Evolutionary conservation across 2,888 invertebrate genomes (phyloP).

Genomic region (Orthonychiurus folsomi): DNA sequence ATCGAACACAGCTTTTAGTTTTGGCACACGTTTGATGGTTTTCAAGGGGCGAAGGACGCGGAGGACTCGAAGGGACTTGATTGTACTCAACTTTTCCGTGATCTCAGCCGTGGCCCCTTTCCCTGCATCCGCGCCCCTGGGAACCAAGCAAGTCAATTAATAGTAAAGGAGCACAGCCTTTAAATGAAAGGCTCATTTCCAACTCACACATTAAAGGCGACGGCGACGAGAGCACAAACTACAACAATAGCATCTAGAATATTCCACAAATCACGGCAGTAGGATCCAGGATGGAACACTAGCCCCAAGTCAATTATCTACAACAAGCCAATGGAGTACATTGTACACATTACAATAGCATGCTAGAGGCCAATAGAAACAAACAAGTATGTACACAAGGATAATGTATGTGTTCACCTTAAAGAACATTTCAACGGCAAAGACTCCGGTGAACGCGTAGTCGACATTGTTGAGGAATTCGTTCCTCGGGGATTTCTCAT

Average conservation of each 20-base stretch:
- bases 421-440: conserved; percentile 7
- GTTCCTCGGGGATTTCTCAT: background rate
- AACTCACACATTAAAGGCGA: background rate
- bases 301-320: conserved; percentile 7
- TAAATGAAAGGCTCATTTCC: no score
- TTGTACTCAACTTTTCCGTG: background rate
- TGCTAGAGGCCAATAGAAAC: background rate
- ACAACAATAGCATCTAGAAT: conserved; percentile 10
- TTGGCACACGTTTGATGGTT: conserved; percentile 5
- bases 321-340: background rate
- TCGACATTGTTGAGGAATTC: conserved; percentile 5
- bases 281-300: conserved; percentile 5
- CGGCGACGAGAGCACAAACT: conserved; percentile 5
- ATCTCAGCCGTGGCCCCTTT: background rate
- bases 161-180: no score
- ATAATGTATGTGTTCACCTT: no score
- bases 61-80: background rate
- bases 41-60: conserved; percentile 5
- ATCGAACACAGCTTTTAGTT: conserved; percentile 49
- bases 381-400: no score
- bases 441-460: conserved; percentile 6
- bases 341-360: no score
- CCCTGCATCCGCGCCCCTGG: no score
- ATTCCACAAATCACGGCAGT: conserved; percentile 9
- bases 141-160: no score